Evolutionary conservation across 2,797 vertebrate genomes (phyloP).

Genomic region (Toxotes lorentzi): DNA sequence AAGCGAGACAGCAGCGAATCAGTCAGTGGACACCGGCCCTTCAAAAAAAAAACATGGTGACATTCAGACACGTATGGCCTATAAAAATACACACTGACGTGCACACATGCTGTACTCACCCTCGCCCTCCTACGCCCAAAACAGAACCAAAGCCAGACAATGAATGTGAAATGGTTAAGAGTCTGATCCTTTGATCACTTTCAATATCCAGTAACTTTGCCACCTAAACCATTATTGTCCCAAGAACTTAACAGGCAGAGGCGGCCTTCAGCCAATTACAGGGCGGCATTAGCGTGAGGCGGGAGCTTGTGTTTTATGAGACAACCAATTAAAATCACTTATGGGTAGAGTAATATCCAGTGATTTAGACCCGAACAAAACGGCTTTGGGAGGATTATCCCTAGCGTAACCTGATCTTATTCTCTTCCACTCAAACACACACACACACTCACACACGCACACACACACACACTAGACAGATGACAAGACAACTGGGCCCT

Average conservation of each 20-base stretch:
- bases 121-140: conserved; percentile 49
- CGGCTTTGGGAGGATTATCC: conserved; percentile 85
- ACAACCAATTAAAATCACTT: conserved; percentile 89
- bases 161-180: conserved; percentile 60
- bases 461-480: conserved; percentile 41
- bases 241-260: conserved; percentile 84
- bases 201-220: conserved; percentile 71
- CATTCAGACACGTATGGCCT: not conserved
- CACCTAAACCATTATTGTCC: conserved; percentile 86
- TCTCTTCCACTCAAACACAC: conserved; percentile 76
- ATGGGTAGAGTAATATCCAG: conserved; percentile 82
- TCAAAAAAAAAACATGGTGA: conserved; percentile 24
- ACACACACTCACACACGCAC: conserved; percentile 23
- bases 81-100: conserved; percentile 67
- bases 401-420: conserved; percentile 82
- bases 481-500: conserved; percentile 70
- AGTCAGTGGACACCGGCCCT: conserved; percentile 44
- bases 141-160: conserved; percentile 72
- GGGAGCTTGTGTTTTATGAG: conserved; percentile 82
- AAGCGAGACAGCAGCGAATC: conserved; percentile 45
- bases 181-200: conserved; percentile 79
- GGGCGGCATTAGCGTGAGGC: conserved; percentile 79
- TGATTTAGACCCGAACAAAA: conserved; percentile 86
- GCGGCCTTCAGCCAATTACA: conserved; percentile 77
- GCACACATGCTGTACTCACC: not conserved